Conservation (phyloP, 2,888 invertebrate genomes). For the Cephus spinipes region DNA sequence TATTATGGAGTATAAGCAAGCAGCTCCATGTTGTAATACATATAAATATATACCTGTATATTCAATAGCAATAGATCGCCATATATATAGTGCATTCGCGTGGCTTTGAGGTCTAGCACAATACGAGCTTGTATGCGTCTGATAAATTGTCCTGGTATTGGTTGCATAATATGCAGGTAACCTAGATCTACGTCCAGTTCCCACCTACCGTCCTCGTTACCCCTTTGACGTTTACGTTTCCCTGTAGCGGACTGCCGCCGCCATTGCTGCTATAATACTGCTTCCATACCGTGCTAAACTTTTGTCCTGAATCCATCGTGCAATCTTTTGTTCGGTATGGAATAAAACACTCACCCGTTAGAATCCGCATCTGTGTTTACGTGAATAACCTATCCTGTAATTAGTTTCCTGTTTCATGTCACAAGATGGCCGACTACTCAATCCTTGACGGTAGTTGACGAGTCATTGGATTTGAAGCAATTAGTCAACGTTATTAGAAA, state of each 20-base stretch:
- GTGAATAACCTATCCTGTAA: not conserved
- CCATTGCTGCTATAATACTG: not conserved
- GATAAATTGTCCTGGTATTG: constrained; percentile 40
- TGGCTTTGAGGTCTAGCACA: not conserved
- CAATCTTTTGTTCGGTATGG: not conserved
- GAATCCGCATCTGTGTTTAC: not conserved
- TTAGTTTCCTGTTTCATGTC: not conserved
- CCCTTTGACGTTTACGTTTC: constrained; percentile 38
- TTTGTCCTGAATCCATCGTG: constrained; percentile 5
- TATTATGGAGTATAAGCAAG: not conserved
- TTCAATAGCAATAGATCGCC: not conserved
- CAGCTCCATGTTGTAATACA: not conserved
- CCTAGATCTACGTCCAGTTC: constrained; percentile 48
- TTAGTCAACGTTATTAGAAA: not conserved
- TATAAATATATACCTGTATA: not conserved
- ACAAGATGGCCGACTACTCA: not conserved
- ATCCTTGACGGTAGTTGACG: not conserved
- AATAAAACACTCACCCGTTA: not conserved
- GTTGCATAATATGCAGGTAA: constrained; percentile 62
- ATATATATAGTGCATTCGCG: not conserved
- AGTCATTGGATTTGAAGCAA: not conserved
- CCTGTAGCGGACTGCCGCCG: constrained; percentile 11
- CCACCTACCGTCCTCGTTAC: constrained; percentile 55
- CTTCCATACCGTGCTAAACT: constrained; percentile 10
- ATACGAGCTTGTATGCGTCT: not conserved